Base-by-base conservation (phyloP, 2,888 invertebrate species). In the Muschampia plurimacula region DNA sequence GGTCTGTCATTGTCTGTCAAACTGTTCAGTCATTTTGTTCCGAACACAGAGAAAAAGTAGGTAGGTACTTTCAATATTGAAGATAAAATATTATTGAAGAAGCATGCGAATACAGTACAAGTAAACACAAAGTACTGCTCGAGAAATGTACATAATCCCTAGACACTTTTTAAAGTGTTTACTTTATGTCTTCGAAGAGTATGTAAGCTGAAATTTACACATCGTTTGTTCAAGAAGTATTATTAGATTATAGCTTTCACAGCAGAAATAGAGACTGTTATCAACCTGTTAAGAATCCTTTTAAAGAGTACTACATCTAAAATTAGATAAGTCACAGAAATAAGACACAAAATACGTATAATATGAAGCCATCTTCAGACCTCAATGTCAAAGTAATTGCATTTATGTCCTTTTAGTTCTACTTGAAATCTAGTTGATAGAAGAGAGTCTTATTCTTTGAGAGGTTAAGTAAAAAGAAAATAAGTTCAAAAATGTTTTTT, bases 261-360 rank as follows among this genome's bases (percentile, higher is more conserved):
- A 6, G n/a, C n/a, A 49, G 7, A 46, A 46, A 46, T 13, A n/a
- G n/a, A n/a, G 49, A 49, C 49, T n/a, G 49, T 49, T n/a, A 49
- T n/a, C 12, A 49, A n/a, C 52, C 52, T 15, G 52, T 8, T 15
- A 52, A 8, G 15, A 52, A 52, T 52, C 52, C 52, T 52, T 52
- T 52, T 8, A 49, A 22, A 22, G 15, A 15, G 52, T 22, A 52
- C 15, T 52, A 52, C 7, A n/a, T 52, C 52, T 52, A 52, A 52
- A 52, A 52, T 52, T 52, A 52, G 7, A 52, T 52, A 15, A 52
- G 52, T 52, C 52, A 15, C 15, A 52, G 52, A 52, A 52, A 52
- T n/a, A 15, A 15, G 2, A 52, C 52, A 52, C 15, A 6, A 52
- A 52, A 52, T 15, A n/a, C 22, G 22, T 15, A 49, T 4, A n/a